phyloP scores from a whole-genome alignment of 2,113 vertebrate species.

The Labeo rohita region DNA sequence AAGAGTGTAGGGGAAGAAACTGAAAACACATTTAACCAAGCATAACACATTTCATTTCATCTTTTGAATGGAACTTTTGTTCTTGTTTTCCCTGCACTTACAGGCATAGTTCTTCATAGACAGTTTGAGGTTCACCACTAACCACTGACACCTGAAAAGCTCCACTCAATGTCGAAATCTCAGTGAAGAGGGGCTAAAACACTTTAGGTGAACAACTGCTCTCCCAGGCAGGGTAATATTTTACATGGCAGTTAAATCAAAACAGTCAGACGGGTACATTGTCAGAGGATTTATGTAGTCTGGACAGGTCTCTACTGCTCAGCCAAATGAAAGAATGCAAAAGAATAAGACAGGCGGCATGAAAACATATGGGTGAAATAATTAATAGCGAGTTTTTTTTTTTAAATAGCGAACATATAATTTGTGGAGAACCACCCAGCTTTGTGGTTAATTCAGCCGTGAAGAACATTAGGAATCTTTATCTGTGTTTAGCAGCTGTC shows the following conservation, averaged over 20 bases:
- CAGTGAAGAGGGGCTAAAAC: neutral
- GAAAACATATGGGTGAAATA: slow-evolving; percentile 26
- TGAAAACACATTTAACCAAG: neutral
- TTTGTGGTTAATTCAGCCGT: slow-evolving; percentile 14
- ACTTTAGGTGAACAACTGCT: neutral
- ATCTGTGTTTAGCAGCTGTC: slow-evolving; percentile 40
- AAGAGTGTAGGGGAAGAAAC: too few relatives aligned
- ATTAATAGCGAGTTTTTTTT: slow-evolving; percentile 16
- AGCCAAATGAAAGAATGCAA: slow-evolving; percentile 12
- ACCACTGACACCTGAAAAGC: slow-evolving; percentile 29
- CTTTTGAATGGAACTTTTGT: neutral
- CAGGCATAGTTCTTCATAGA: slow-evolving; percentile 6
- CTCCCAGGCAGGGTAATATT: slow-evolving; percentile 20
- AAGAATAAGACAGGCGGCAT: slow-evolving; percentile 17
- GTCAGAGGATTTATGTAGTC: slow-evolving; percentile 43
- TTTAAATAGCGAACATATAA: neutral
- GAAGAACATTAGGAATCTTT: slow-evolving; percentile 5
- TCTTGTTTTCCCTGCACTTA: neutral
- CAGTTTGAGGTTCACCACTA: slow-evolving; percentile 22
- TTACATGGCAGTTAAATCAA: slow-evolving; percentile 50
- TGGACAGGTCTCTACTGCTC: slow-evolving; percentile 20
- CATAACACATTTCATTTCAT: neutral
- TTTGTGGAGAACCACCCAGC: slow-evolving; percentile 17
- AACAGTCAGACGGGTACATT: slow-evolving; percentile 43
- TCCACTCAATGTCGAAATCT: neutral